Evolutionary conservation across 2,113 vertebrate genomes (phyloP).

Genomic region (Okapia johnstoni): DNA sequence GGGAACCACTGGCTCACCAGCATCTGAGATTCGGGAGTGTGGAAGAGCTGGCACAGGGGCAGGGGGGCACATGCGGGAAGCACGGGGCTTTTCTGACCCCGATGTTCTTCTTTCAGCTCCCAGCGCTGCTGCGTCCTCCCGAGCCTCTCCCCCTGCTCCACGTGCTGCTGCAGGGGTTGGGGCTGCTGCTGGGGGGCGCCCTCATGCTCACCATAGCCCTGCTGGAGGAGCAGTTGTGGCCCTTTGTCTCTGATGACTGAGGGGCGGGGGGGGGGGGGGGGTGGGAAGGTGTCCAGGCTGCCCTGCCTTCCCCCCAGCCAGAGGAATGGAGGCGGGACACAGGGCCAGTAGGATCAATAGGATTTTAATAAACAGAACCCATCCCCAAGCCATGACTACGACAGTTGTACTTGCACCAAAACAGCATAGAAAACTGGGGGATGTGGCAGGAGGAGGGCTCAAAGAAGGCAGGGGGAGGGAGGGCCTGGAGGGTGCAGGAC

Average conservation of each 20-base stretch:
- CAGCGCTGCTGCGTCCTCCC: constrained; percentile 68
- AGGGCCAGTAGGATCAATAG: constrained; percentile 87
- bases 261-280: accelerated
- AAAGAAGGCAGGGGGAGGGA: constrained; percentile 32
- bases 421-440: constrained; percentile 73
- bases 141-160: background rate
- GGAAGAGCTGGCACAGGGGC: background rate
- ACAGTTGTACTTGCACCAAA: constrained; percentile 75
- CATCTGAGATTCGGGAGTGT: background rate
- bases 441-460: constrained; percentile 49
- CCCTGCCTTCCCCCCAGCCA: constrained; percentile 56
- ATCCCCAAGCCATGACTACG: constrained; percentile 89
- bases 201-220: constrained; percentile 87
- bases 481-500: constrained; percentile 38
- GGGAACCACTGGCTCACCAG: accelerated
- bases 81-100: background rate
- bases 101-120: constrained; percentile 75
- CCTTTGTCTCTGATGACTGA: background rate
- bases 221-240: constrained; percentile 79
- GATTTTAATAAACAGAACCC: constrained; percentile 95
- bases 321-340: constrained; percentile 59
- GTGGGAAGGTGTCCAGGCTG: background rate
- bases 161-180: constrained; percentile 79
- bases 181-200: constrained; percentile 81
- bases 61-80: background rate